Evolutionary conservation across 92 coral and sea anemone genomes (phyloP).

Genomic region (Epizoanthus ramosus): DNA sequence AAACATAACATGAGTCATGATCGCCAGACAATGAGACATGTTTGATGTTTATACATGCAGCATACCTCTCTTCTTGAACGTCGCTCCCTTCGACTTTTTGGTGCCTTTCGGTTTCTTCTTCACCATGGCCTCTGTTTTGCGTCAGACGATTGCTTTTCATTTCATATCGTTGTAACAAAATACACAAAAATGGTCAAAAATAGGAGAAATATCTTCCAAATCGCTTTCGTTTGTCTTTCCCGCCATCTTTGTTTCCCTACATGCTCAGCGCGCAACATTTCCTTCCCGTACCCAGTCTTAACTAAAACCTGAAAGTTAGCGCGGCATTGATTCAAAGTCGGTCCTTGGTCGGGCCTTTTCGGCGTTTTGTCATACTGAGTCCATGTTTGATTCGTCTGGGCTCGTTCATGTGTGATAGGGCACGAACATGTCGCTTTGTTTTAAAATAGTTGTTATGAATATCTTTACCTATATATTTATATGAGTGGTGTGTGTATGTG

Average conservation of each 20-base stretch:
- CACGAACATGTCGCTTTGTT: too few relatives aligned
- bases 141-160: neutral
- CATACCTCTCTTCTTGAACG: conserved; percentile 53
- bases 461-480: too few relatives aligned
- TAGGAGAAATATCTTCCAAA: neutral
- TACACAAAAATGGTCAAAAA: neutral
- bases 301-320: too few relatives aligned
- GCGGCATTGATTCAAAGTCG: too few relatives aligned
- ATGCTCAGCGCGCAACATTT: conserved; percentile 15
- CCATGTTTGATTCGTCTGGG: too few relatives aligned
- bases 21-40: too few relatives aligned
- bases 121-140: conserved; percentile 8
- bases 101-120: conserved; percentile 57
- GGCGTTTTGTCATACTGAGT: too few relatives aligned
- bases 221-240: conserved; percentile 30
- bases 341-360: too few relatives aligned
- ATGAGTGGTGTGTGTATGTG: too few relatives aligned
- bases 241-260: conserved; percentile 50
- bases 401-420: too few relatives aligned
- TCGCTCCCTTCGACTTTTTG: conserved; percentile 42
- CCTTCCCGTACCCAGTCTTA: neutral
- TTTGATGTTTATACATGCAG: neutral
- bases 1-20: too few relatives aligned
- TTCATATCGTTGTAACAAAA: neutral
- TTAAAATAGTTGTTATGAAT: too few relatives aligned